These are phyloP conservation scores for Saguinus midas DNA, from an alignment of 2,113 vertebrate species.

Conservation along the genomic window DNA sequence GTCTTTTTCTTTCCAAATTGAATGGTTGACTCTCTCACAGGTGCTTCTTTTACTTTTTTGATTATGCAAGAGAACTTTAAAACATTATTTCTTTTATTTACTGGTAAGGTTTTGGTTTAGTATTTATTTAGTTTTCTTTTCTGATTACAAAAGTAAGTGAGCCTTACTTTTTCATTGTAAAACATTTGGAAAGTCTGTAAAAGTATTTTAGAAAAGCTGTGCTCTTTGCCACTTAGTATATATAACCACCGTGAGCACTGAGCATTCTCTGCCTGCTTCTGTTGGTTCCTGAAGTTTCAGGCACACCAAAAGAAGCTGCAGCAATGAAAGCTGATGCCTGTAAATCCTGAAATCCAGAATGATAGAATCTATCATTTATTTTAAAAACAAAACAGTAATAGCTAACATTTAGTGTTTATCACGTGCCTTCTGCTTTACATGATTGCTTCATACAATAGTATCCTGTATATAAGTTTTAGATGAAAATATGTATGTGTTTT, in stretches of 20 bases:
- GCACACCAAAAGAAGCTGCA: background rate
- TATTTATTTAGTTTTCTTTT: background rate
- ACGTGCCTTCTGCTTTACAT: background rate
- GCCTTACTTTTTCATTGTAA: background rate
- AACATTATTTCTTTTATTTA: background rate
- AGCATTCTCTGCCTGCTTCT: background rate
- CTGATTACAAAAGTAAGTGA: constrained; percentile 10
- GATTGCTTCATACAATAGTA: background rate
- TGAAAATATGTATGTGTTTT: background rate
- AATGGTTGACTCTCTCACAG: no score
- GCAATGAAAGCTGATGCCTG: background rate
- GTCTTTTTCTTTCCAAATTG: no score
- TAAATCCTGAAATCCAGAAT: background rate
- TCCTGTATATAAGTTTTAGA: background rate
- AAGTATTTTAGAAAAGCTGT: background rate
- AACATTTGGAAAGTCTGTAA: background rate
- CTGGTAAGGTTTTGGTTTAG: background rate
- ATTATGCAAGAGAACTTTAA: background rate
- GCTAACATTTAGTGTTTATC: background rate
- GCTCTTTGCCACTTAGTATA: background rate
- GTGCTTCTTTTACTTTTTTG: background rate
- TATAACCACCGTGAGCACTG: background rate
- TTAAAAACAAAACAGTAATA: background rate
- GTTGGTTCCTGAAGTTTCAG: background rate
- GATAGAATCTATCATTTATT: background rate